Evolutionary conservation across 1,140 invertebrate genomes (phyloP), one percentile per base, ranked within the genome.

Genomic region (Solen grandis): DNA sequence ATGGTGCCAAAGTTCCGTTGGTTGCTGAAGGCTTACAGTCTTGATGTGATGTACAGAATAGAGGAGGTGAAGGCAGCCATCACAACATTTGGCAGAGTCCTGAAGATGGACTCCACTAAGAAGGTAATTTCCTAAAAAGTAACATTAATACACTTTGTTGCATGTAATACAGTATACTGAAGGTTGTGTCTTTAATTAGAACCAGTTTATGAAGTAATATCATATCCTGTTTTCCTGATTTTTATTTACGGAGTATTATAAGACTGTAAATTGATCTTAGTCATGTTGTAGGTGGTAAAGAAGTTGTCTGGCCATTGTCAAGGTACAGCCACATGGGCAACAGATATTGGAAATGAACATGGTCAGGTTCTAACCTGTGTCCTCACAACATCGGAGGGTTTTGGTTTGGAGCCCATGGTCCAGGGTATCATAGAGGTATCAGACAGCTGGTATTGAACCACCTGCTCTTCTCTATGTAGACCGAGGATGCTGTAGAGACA

Each of bases 281-380:
- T 5, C 38, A 8, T 52, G 25, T 60, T 74, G 52, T 35, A 82
- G 81, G 31, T 82, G n/a, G 59, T 60, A 29, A 59, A 84, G 68
- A 81, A 81, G 66, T 60, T 87, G 33, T 36, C 27, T 19, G 86
- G 86, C 1, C 27, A 54, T 0, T 41, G 22, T 25, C 35, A 22
- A 16, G 65, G 60, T 4, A 86, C 83, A 19, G 83, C 84, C 0
- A 14, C 46, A 1, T 87, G 84, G 86, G 63, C 52, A 5, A 83
- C 84, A n/a, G 66, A 76, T 52, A 59, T 76, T 1, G 74, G 74
- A 1, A 76, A 76, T 25, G 73, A 76, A 35, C 31, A 82, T 62
- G 86, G 86, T 10, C 82, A 87, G 69, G 70, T 85, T 2, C 55
- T 87, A 16, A 85, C 73, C 31, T 72, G 38, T 16, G 79, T 87